A percentile compares a stretch with the other conserved stretches of the same genome.
phyloP scores from a whole-genome alignment of 2,797 vertebrate species.

The Amblyopsis hoosieri region DNA sequence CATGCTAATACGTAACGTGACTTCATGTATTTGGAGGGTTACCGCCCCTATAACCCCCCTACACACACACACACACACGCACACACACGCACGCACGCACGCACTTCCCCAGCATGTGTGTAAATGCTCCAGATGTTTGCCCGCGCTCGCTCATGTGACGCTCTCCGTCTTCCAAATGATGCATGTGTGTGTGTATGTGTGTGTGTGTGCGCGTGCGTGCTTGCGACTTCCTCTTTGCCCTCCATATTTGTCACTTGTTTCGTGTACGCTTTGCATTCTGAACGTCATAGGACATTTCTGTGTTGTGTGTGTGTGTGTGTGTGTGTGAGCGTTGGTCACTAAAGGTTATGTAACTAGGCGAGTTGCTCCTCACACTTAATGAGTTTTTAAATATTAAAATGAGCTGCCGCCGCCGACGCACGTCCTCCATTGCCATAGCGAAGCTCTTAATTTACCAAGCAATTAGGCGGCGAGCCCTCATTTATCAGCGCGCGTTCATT shows the following conservation, averaged over 20 bases:
- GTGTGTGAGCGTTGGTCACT: background rate
- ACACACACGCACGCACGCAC: background rate
- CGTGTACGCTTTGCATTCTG: conserved; percentile 8
- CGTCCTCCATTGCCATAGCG: conserved; percentile 88
- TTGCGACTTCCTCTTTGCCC: conserved; percentile 3
- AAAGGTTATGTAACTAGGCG: conserved; percentile 79
- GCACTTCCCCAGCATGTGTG: conserved; percentile 40
- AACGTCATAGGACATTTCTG: background rate
- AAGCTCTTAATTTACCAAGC: conserved; percentile 99
- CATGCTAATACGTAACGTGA: conserved; percentile 76
- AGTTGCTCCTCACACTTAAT: conserved; percentile 89
- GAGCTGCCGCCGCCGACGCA: conserved; percentile 74
- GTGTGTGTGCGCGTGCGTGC: conserved; percentile 10
- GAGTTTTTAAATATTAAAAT: conserved; percentile 99
- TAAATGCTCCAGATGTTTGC: conserved; percentile 67
- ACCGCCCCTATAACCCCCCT: conserved; percentile 27
- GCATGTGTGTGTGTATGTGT: conserved; percentile 42
- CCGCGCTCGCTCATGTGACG: conserved; percentile 42
- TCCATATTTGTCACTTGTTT: conserved; percentile 1
- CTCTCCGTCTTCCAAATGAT: conserved; percentile 57
- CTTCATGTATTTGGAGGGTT: conserved; percentile 76
- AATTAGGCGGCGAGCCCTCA: conserved; percentile 96
- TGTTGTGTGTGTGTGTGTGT: background rate
- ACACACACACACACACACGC: background rate
- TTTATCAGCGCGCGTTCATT: conserved; percentile 96